Evolutionary conservation across 2,113 vertebrate genomes (phyloP).

Genomic region (Hemiprocne comata): DNA sequence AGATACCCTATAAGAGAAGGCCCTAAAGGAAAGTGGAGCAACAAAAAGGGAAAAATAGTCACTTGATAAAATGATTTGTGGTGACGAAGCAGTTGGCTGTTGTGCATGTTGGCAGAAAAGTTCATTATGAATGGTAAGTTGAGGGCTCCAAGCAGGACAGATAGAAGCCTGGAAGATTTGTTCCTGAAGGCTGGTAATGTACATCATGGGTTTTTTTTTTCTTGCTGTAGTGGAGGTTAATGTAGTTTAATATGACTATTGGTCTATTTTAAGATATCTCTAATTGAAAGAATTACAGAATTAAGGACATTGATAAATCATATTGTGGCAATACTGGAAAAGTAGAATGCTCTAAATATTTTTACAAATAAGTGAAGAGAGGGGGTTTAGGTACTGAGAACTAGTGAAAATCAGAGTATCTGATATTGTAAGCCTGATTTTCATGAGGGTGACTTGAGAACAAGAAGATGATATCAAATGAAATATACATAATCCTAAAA

Average conservation of each 20-base stretch:
- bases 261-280: not conserved
- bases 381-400: not conserved
- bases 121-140: constrained; percentile 65
- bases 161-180: constrained; percentile 39
- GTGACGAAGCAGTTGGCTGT: constrained; percentile 25
- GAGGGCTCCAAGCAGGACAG: not conserved
- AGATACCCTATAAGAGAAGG: not conserved
- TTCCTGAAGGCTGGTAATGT: constrained; percentile 35
- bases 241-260: not conserved
- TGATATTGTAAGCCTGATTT: not conserved
- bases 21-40: not conserved
- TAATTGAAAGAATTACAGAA: not conserved
- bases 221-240: not conserved
- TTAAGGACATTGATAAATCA: not conserved
- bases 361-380: not conserved
- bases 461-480: not conserved
- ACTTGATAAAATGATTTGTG: constrained; percentile 53
- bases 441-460: not conserved
- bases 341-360: not conserved
- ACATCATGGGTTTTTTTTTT: not conserved
- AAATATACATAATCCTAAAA: not conserved
- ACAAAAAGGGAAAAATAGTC: constrained; percentile 51
- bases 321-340: not conserved
- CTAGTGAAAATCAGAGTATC: not conserved
- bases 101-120: constrained; percentile 62